phyloP scores from a whole-genome alignment of 2,113 vertebrate genomes.

The Sporophila hypoxantha region DNA sequence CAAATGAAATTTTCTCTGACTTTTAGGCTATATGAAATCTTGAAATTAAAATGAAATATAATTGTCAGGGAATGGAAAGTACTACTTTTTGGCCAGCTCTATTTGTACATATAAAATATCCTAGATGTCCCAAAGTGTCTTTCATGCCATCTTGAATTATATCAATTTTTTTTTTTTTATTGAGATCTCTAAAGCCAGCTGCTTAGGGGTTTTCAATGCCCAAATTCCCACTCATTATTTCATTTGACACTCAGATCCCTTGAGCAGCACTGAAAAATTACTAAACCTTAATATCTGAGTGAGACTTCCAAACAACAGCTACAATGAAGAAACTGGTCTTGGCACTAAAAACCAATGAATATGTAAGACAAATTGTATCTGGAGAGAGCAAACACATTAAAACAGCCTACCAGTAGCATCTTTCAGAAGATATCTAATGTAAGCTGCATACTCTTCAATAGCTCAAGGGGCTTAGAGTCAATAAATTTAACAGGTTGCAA shows the following conservation, averaged over 20 bases:
- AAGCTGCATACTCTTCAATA: constrained; percentile 27
- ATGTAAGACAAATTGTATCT: constrained; percentile 39
- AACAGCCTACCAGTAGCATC: constrained; percentile 25
- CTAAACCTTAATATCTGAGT: constrained; percentile 13
- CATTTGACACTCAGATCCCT: constrained; percentile 37
- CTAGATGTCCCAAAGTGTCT: background rate
- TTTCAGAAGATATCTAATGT: constrained; percentile 58
- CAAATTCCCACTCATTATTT: constrained; percentile 32
- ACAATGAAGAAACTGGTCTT: constrained; percentile 19
- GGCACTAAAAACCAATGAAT: constrained; percentile 32
- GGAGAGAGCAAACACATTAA: constrained; percentile 54
- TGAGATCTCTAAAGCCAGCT: constrained; percentile 8
- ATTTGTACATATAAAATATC: background rate
- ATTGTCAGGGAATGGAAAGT: background rate
- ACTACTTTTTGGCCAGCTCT: background rate
- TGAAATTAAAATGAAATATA: constrained; percentile 20
- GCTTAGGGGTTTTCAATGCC: constrained; percentile 5
- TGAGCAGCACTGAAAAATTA: constrained; percentile 37
- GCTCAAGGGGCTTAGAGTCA: constrained; percentile 59
- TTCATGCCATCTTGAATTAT: background rate
- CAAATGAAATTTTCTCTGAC: constrained; percentile 25
- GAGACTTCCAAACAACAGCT: constrained; percentile 43
- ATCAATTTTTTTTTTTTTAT: background rate
- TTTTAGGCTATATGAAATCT: background rate
- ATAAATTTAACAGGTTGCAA: constrained; percentile 67